Base-by-base conservation (phyloP, 2,888 invertebrate genomes). In the Subacronicta megacephala region DNA sequence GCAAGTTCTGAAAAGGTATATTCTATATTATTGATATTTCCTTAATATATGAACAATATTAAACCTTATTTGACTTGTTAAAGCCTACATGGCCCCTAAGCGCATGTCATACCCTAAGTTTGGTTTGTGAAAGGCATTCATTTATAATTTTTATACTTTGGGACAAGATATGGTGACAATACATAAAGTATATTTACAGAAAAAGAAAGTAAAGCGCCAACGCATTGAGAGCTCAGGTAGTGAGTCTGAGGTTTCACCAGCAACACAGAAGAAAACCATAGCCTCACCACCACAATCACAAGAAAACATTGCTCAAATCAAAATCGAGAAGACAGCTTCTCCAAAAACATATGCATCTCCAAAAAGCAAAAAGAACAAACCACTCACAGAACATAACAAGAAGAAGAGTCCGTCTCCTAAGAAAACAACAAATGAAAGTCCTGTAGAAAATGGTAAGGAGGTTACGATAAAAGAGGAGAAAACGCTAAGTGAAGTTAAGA, bases 161-260 rank as follows among this genome's bases (percentile, higher is more conserved):
- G 9, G 23, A 5, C 7, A 23, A 7, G 10, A 20, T 26, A 2
- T 2, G 2, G 26, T 9, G 26, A 10, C 0, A 26, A 26, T 3
- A 7, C 13, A 31, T 36, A 37, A 37, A 17, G 38, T 35, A 3
- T 36, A 7, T 10, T 54, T 51, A 20, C 61, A 90, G 90, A 90
- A 88, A 72, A 89, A 85, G 62, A 90, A 85, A 75, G 16, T 63
- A 7, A 94, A 93, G 80, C 84, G 92, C 0, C 89, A 85, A 58
- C 76, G 92, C 16, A 91, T 92, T 68, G 89, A 90, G 33, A 94
- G 93, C 45, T 90, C 92, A 0, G 85, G 79, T 9, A 92, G 92
- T 78, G 93, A 93, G 53, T 37, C 83, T 0, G 87, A 86, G 10
- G 44, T 62, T 12, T 43, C 51, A 52, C 42, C 64, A 64, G 40